These are phyloP conservation scores for Spisula subtruncata DNA, from an alignment of 2,888 invertebrate genomes.

Conservation along the genomic window DNA sequence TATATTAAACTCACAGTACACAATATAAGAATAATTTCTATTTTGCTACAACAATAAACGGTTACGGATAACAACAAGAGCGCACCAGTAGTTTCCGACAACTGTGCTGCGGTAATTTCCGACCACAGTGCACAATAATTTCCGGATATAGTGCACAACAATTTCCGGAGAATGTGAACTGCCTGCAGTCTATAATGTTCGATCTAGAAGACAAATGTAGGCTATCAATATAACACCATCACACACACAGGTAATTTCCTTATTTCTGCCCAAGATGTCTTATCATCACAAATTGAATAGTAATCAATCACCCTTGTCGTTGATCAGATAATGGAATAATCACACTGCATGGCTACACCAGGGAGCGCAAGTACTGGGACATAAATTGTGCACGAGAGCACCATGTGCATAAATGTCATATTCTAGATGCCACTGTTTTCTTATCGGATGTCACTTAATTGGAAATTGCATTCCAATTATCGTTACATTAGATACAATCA, in stretches of 20 bases:
- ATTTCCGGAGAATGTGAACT: no score
- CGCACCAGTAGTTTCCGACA: neutral
- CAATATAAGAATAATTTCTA: no score
- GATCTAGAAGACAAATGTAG: neutral
- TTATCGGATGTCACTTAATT: neutral
- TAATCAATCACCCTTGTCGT: neutral
- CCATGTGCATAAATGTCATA: neutral
- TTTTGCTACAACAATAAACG: neutral
- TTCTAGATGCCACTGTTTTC: neutral
- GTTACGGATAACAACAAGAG: neutral
- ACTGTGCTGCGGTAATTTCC: neutral
- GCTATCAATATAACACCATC: neutral
- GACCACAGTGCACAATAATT: no score
- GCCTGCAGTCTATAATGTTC: no score
- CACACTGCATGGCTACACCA: neutral
- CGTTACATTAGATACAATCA: neutral
- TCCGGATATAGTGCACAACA: no score
- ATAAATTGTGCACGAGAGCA: neutral
- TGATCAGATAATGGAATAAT: neutral
- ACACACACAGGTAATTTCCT: neutral
- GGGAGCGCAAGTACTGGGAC: neutral
- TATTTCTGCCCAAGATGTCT: neutral
- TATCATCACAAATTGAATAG: slow-evolving; percentile 20
- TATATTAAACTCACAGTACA: no score
- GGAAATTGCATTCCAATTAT: slow-evolving; percentile 9